Evolutionary conservation across 2,113 vertebrate genomes (phyloP), one percentile per base, ranked within the genome.

Genomic region (Beaufortia kweichowensis): DNA sequence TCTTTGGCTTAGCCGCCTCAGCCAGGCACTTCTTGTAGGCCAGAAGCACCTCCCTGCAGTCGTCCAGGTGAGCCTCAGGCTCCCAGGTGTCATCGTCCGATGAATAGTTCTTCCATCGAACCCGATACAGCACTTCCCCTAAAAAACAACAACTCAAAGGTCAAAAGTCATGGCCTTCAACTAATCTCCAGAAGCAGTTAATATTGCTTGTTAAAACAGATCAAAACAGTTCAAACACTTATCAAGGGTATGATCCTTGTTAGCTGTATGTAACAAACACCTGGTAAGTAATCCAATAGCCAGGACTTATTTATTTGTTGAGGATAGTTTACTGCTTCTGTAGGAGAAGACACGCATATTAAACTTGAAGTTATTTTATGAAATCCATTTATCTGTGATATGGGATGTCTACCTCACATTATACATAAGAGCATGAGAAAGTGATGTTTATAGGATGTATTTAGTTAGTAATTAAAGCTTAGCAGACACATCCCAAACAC

Each of bases 71-170:
- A 76, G 92, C 85, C 82, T 97, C 95, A 0, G 97, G 97, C 78
- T 99, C 97, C 97, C 97, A 99, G 0, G 97, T 99, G 67, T 99
- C 97, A 77, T 98, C 97, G 14, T 96, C 96, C 11, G 97, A 94
- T 29, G 94, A 90, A 77, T 98, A 99, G 31, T 96, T 96, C 90
- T 97, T 98, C 97, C 97, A 99, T 0, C 96, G 94, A 2, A 99
- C 97, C 78, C 96, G 94, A 84, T 98, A 99, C 15, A 95, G 90
- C 77, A 94, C 85, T 85, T 93, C 93, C 63, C 95, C 96, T 96
- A 98, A 85, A 43, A 76, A 84, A 57, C 64, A 84, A 57, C 64
- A 61, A 3, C 1, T 85, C 35, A 80, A 0, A 41, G 53, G 28
- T 48, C 19, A 31, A 24, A 9, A 10, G 69, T 71, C 48, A 75